Evolutionary conservation across 2,113 vertebrate genomes (phyloP).

Genomic region (Pedionomus torquatus): DNA sequence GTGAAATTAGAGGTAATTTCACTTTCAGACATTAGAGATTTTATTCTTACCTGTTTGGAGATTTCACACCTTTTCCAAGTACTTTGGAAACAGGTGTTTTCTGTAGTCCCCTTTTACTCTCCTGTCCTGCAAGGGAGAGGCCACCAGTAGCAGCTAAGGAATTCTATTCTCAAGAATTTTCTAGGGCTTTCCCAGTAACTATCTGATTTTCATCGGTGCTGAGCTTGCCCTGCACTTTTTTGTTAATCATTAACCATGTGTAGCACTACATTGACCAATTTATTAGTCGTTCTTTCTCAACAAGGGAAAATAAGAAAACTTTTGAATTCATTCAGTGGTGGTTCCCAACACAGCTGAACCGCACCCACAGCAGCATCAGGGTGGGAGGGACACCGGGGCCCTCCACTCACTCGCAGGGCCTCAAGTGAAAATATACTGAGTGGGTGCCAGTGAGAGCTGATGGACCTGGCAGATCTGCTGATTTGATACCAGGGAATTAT

Average conservation of each 20-base stretch:
- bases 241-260: background rate
- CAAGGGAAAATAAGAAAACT: background rate
- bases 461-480: rapidly evolving
- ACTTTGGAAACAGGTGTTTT: background rate
- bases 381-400: background rate
- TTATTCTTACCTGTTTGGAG: slow-evolving; percentile 1
- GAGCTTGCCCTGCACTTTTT: background rate
- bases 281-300: background rate
- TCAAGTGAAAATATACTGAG: background rate
- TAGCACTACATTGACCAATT: background rate
- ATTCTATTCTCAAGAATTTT: background rate
- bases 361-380: background rate
- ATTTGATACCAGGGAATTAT: rapidly evolving
- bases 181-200: background rate
- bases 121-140: background rate
- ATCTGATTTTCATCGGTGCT: background rate
- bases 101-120: background rate
- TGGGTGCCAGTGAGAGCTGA: rapidly evolving
- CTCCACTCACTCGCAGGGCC: too few species aligned
- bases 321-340: rapidly evolving
- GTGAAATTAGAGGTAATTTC: background rate
- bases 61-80: background rate
- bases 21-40: background rate
- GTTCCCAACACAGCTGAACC: background rate
- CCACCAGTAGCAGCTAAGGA: background rate